A percentile compares a stretch with the other conserved stretches of the same genome.
Evolutionary conservation across 2,113 vertebrate genomes (phyloP).

Genomic region (Tychaedon coryphoeus): DNA sequence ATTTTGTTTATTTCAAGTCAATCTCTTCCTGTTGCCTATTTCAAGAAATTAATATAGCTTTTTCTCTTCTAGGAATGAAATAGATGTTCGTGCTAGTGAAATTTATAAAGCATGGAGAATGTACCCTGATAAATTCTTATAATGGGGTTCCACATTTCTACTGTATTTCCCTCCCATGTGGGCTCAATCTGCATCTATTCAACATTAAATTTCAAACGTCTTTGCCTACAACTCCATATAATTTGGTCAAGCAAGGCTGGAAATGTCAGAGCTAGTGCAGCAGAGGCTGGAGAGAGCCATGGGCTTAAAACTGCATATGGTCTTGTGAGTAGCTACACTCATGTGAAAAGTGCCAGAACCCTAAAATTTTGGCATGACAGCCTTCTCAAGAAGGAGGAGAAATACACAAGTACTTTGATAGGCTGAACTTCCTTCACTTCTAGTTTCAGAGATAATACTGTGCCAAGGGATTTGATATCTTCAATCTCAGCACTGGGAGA

Average conservation of each 20-base stretch:
- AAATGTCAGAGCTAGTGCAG: background rate
- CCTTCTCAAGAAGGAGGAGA: background rate
- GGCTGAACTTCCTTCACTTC: background rate
- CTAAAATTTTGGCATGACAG: background rate
- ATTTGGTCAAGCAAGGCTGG: background rate
- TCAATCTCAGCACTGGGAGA: background rate
- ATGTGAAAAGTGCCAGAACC: background rate
- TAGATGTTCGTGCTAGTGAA: background rate
- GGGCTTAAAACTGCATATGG: background rate
- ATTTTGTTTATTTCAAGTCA: conserved; percentile 62
- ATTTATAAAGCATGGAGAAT: conserved; percentile 46
- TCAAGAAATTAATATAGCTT: conserved; percentile 30
- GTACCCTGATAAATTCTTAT: conserved; percentile 23
- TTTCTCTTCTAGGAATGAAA: conserved; percentile 37
- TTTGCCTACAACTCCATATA: background rate
- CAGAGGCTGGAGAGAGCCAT: background rate
- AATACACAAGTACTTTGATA: background rate
- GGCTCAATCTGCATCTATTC: conserved; percentile 5
- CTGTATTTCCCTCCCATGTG: conserved; percentile 20
- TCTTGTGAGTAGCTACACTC: background rate
- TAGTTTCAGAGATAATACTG: background rate
- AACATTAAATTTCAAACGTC: background rate
- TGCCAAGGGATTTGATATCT: background rate
- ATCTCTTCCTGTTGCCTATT: conserved; percentile 32
- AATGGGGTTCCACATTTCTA: conserved; percentile 1